These are phyloP conservation scores for Monochamus saltuarius DNA, from an alignment of 1,140 invertebrate genomes.

Conservation along the genomic window DNA sequence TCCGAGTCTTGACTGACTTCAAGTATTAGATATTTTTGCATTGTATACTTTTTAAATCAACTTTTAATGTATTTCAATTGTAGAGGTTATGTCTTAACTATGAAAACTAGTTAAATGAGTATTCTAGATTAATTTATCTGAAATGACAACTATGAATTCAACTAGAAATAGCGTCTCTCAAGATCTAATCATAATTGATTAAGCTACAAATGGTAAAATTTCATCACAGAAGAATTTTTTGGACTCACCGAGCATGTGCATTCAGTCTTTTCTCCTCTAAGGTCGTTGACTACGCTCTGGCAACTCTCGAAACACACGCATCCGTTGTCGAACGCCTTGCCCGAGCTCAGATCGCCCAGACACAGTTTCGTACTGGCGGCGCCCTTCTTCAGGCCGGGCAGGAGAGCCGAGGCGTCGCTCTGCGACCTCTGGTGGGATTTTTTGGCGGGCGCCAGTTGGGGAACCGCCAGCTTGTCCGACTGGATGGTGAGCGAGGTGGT, in stretches of 20 bases:
- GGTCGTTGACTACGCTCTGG: conserved; percentile 73
- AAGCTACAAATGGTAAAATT: no score
- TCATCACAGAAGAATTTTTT: not conserved
- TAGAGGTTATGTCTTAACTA: no score
- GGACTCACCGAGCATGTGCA: conserved; percentile 72
- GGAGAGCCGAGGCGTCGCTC: conserved; percentile 36
- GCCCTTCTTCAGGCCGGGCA: conserved; percentile 36
- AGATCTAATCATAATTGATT: no score
- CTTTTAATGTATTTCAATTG: no score
- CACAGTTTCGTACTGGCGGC: conserved; percentile 61
- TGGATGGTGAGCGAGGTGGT: conserved; percentile 13
- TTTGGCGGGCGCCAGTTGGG: conserved; percentile 53
- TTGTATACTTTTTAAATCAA: no score
- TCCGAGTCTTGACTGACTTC: no score
- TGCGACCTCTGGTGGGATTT: conserved; percentile 75
- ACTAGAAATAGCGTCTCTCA: no score
- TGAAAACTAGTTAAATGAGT: no score
- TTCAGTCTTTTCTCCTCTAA: conserved; percentile 69
- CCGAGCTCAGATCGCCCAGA: conserved; percentile 89
- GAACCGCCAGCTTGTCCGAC: conserved; percentile 23
- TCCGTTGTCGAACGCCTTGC: conserved; percentile 94
- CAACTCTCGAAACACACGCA: conserved; percentile 75
- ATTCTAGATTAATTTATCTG: no score
- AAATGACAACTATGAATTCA: no score
- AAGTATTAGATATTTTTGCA: no score